Percentiles rank a stretch among this genome's conserved stretches.
phyloP scores from a whole-genome alignment of 2,797 vertebrate species.

The Pangasius mekongensis region DNA sequence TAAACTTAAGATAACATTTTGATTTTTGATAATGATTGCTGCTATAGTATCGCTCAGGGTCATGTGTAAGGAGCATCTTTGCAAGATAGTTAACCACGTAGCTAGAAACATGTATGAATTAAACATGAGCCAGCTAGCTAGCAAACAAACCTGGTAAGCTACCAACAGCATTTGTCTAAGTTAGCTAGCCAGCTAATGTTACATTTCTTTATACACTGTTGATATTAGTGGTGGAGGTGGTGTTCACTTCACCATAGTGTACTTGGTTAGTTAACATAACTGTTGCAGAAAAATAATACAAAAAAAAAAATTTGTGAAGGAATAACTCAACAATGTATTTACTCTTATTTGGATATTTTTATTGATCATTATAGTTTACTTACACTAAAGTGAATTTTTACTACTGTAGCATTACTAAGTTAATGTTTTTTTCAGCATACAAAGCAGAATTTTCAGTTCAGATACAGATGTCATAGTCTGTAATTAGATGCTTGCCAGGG shows the following conservation, averaged over 20 bases:
- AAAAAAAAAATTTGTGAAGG: too few relatives aligned
- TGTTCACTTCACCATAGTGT: background rate
- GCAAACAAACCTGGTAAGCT: background rate
- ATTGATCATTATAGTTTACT: background rate
- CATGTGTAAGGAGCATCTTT: background rate
- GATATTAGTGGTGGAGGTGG: background rate
- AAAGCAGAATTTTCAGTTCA: background rate
- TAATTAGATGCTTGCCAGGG: too few relatives aligned
- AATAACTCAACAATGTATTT: too few relatives aligned
- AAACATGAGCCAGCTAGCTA: background rate
- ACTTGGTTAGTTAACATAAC: background rate
- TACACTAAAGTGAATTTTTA: background rate
- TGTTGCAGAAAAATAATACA: background rate
- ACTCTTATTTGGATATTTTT: background rate
- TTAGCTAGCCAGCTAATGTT: background rate
- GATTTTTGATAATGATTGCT: too few relatives aligned
- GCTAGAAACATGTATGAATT: background rate
- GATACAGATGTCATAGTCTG: background rate
- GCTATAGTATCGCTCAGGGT: background rate
- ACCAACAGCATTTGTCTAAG: background rate
- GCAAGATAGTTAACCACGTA: background rate
- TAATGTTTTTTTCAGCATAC: background rate
- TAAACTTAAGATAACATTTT: too few relatives aligned
- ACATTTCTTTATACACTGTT: background rate
- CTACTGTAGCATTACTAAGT: background rate